Base-by-base conservation (phyloP, 2,888 invertebrate species). In the Calameuta idolon region DNA sequence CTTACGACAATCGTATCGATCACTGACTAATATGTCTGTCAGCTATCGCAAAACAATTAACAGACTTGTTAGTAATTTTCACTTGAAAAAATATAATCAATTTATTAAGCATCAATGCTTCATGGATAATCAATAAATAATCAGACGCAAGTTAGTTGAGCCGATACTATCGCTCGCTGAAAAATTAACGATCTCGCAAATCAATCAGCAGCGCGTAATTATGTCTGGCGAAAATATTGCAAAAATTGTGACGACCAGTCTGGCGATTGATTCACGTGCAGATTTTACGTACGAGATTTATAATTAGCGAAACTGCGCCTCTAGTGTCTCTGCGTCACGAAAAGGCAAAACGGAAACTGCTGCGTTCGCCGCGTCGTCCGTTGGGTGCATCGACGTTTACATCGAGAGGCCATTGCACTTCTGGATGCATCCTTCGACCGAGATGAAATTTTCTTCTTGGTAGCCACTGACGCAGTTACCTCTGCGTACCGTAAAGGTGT, bases 221-320 rank as follows among this genome's bases (percentile, higher is more conserved):
- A 55, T 23, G 55, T 55, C 9, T 55, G 15, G 0, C 9, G 9
- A 55, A 55, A 55, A 2, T 23, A 9, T 55, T 23, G 23, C 2
- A 55, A 55, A 55, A 55, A 40, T 40, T 40, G 12, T 1, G 15
- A 40, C 15, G 15, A 15, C 40, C 5, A 0, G 4, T 15, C 40
- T 40, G 1, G 15, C 15, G 15, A 40, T 15, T 5, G 40, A 4
- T 40, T 40, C 34, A 69, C 34, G 37, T 4, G n/a, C 74, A 33
- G n/a, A 2, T 12, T 35, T 35, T 23, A 34, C 33, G 3, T 1
- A 12, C 9, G 11, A n/a, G 11, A 71, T 77, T n/a, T 77, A 75
- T 77, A 77, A 77, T 75, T 75, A 77, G 77, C 75, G 37, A 77
- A 74, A 77, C 37, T 75, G 71, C 77, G 69, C 12, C 12, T 55